Evolutionary conservation across 1,140 invertebrate genomes (phyloP), one percentile per base, ranked within the genome.

Genomic region (Melipona quadrifasciata): DNA sequence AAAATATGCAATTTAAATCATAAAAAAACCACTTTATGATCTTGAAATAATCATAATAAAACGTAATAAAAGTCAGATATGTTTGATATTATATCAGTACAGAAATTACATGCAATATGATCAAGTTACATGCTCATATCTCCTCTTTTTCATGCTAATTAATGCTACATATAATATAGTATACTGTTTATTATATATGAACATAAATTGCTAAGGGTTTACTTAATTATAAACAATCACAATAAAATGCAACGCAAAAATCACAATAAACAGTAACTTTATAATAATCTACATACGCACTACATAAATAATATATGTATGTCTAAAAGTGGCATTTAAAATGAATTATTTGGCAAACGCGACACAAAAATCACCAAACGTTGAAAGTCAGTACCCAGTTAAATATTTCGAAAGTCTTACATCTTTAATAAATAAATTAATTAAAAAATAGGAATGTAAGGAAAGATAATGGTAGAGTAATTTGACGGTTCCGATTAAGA

Each of bases 381-480:
- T 84, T 76, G 64, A 47, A 83, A 78, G 24, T 68, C 71, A 57
- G 53, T 72, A 68, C 39, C 61, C 24, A 4, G 79, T 74, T 67
- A 71, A 78, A 79, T 64, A 70, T 73, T 57, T 73, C 76, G 61
- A 82, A 70, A 90, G 87, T 91, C 88, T 93, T 91, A 82, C 53
- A 72, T 83, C 86, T 85, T 91, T 89, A 87, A 90, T 87, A 88
- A 82, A 90, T 92, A 90, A 89, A 83, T 89, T 87, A 89, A 82
- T 86, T 82, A 81, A 89, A 68, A 84, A 64, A 85, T 71, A 91
- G 92, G 91, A 92, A 93, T 93, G 92, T 93, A 68, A 86, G 76
- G 77, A 67, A 85, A 86, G 83, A 88, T 88, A 91, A 89, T 82
- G 77, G 87, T 75, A 55, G 39, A 86, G 53, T 47, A 73, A 34